A percentile compares a stretch with the other conserved stretches of the same genome.
phyloP scores from a whole-genome alignment of 2,113 vertebrate species.

The Oplegnathus fasciatus region DNA sequence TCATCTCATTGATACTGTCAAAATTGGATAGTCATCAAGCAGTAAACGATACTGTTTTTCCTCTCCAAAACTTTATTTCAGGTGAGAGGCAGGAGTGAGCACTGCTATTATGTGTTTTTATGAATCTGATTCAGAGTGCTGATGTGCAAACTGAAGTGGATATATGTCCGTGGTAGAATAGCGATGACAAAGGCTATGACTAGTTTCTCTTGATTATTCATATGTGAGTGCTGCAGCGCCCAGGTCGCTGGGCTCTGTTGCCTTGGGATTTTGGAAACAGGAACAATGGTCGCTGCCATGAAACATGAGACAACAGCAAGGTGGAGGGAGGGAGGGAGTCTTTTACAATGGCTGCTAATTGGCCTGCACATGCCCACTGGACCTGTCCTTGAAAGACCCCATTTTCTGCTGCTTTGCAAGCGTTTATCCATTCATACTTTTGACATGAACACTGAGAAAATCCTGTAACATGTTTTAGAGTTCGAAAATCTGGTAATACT shows the following conservation, averaged over 20 bases:
- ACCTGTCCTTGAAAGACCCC: constrained; percentile 35
- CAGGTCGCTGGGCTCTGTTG: constrained; percentile 25
- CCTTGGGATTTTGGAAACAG: constrained; percentile 24
- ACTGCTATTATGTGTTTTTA: neutral
- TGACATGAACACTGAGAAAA: constrained; percentile 16
- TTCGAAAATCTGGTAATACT: neutral
- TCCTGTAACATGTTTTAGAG: neutral
- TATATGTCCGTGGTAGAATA: neutral
- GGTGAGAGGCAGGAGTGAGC: neutral
- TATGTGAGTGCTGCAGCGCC: constrained; percentile 8
- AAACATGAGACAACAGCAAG: constrained; percentile 44
- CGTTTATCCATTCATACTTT: constrained; percentile 26
- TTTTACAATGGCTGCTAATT: constrained; percentile 40
- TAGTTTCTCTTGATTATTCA: constrained; percentile 12
- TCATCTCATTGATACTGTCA: neutral
- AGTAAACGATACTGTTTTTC: neutral
- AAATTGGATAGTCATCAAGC: neutral
- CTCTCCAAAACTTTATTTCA: neutral
- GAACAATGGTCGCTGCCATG: constrained; percentile 34
- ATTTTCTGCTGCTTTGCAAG: constrained; percentile 24
- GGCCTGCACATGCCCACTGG: constrained; percentile 29
- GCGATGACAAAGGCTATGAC: neutral
- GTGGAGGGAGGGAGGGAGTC: constrained; percentile 5
- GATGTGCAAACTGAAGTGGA: neutral
- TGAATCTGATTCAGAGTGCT: neutral